Conservation (phyloP, 2,888 invertebrate genomes). For the Papilio gigon region DNA sequence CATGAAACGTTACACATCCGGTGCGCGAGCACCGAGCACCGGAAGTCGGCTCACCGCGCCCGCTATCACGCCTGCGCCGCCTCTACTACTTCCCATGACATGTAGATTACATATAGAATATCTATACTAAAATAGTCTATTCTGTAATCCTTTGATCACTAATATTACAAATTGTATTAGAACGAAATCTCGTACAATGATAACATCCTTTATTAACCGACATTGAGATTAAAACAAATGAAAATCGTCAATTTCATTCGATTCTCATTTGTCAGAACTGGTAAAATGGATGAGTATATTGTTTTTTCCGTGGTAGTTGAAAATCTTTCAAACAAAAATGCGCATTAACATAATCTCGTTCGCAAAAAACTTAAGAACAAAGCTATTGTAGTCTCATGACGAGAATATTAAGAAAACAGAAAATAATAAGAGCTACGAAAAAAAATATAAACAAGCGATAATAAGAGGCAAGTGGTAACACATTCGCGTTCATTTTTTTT, state of each 20-base stretch:
- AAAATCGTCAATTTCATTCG: no score
- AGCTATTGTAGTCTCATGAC: not conserved
- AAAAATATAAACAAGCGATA: not conserved
- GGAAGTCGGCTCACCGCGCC: slow-evolving; percentile 62
- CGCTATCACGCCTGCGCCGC: slow-evolving; percentile 47
- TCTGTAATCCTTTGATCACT: not conserved
- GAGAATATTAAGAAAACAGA: not conserved
- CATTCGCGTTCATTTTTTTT: slow-evolving; percentile 3
- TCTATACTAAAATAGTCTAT: not conserved
- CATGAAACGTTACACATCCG: slow-evolving; percentile 62
- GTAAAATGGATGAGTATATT: no score
- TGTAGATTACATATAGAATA: not conserved
- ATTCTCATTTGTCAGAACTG: no score
- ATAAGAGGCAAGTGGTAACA: slow-evolving; percentile 7
- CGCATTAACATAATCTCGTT: no score
- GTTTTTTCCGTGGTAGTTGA: no score
- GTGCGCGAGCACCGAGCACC: slow-evolving; percentile 59
- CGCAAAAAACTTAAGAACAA: not conserved
- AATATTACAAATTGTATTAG: not conserved
- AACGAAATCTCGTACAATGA: not conserved
- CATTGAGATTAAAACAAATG: no score
- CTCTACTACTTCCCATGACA: not conserved
- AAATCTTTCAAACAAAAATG: no score
- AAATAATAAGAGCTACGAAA: not conserved
- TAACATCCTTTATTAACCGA: no score